Conservation (phyloP, 2,797 vertebrate genomes). For the Eulemur mongoz region DNA sequence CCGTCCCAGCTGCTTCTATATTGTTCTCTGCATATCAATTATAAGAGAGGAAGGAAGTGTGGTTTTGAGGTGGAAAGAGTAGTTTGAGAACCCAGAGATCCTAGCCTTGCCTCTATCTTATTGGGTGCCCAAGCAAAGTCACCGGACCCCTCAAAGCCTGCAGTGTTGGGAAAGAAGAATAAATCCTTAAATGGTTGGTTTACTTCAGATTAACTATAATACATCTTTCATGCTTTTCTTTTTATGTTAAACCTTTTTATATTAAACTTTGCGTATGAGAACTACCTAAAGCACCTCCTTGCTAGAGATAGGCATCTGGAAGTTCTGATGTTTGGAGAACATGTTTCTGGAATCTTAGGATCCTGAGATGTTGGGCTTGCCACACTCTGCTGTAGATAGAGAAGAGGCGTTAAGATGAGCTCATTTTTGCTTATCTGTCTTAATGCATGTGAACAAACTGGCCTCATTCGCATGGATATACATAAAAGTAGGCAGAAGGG, state of each 20-base stretch:
- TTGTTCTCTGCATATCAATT: background rate
- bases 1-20: background rate
- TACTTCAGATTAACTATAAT: background rate
- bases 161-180: background rate
- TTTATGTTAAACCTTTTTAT: background rate
- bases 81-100: background rate
- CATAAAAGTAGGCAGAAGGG: background rate
- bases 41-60: conserved; percentile 44
- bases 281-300: background rate
- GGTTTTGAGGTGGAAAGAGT: background rate
- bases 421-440: background rate
- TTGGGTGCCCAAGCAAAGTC: background rate
- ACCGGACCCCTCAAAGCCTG: background rate
- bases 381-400: background rate
- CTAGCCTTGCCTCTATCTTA: background rate
- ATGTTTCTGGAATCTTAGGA: background rate
- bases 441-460: background rate
- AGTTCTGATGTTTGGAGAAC: background rate
- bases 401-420: background rate
- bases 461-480: background rate
- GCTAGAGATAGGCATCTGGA: background rate
- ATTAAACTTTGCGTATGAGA: background rate
- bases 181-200: background rate
- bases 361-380: background rate
- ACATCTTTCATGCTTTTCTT: background rate